Evolutionary conservation across 2,113 vertebrate genomes (phyloP), one percentile per base, ranked within the genome.

Genomic region (Pantherophis guttatus): DNA sequence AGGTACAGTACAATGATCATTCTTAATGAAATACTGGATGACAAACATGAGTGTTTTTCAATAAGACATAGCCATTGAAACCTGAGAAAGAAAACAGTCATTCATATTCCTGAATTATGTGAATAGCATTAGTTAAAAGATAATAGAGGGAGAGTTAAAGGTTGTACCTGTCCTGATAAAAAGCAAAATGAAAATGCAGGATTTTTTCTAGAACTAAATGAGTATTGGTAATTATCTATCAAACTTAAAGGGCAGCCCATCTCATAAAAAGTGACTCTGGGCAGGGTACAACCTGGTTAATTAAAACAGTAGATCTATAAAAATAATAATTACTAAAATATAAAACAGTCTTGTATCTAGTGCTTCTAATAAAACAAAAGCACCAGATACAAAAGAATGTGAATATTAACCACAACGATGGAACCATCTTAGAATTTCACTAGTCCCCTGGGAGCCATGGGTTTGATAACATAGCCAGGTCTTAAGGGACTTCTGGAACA

Each of bases 1-100:
- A 98, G 99, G 99, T 99, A 96, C 89, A 8, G 55, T 87, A 5
- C 52, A 5, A 91, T 26, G 59, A 88, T 23, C 87, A 89, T 92
- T 93, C 11, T 54, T 93, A 89, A 52, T 89, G 94, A 93, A 53
- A 93, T 33, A 17, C 2, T n/a, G 3, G 29, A 44, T 21, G 58
- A 92, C 54, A 90, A 58, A 92, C 91, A 87, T 65, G 4, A 6
- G 3, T 10, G 11, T 5, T 0, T 54, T 0, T 0, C 44, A 17
- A 94, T 93, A 92, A 95, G 95, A 87, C 86, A 92, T 92, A 93
- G 0, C 91, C 93, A 91, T 93, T 88, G 86, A 88, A 87, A 70
- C 21, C 19, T n/a, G 24, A 52, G 10, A 52, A 13, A 15, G 33
- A 87, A 50, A 86, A 19, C 5, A 33, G n/a, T 24, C 39, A 52